These are phyloP conservation scores for Hyaena hyaena DNA, from an alignment of 2,113 vertebrate genomes.

Conservation along the genomic window DNA sequence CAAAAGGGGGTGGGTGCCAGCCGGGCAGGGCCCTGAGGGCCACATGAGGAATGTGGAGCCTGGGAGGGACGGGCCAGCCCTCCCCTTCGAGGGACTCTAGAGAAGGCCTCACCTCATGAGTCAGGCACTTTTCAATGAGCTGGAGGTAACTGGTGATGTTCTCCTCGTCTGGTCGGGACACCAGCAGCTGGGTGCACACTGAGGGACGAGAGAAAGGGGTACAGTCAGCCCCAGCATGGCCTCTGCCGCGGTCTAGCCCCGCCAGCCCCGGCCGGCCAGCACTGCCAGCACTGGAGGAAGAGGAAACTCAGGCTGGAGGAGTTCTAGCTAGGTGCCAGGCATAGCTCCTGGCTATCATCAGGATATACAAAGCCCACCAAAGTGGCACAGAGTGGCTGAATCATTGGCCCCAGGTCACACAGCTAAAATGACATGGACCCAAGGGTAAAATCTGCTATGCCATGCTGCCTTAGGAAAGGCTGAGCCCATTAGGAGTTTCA, in stretches of 20 bases:
- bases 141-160: conserved; percentile 97
- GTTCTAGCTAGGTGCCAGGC: background rate
- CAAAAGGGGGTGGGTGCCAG: background rate
- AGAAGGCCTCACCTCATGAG: conserved; percentile 90
- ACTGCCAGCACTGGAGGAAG: background rate
- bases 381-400: background rate
- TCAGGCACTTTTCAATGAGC: conserved; percentile 96
- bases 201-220: conserved; percentile 9
- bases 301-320: background rate
- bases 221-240: background rate
- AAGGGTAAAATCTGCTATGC: background rate
- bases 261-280: background rate
- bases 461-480: background rate
- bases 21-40: background rate
- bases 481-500: background rate
- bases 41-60: background rate
- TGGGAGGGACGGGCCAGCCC: background rate
- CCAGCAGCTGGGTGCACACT: conserved; percentile 96
- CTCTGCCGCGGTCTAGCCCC: background rate
- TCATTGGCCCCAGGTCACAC: background rate
- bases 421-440: background rate
- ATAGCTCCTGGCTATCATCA: background rate
- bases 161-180: conserved; percentile 96
- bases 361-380: background rate
- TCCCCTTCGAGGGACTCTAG: background rate